Base-by-base conservation (phyloP, 2,888 invertebrate species). In the Rotaria socialis region DNA sequence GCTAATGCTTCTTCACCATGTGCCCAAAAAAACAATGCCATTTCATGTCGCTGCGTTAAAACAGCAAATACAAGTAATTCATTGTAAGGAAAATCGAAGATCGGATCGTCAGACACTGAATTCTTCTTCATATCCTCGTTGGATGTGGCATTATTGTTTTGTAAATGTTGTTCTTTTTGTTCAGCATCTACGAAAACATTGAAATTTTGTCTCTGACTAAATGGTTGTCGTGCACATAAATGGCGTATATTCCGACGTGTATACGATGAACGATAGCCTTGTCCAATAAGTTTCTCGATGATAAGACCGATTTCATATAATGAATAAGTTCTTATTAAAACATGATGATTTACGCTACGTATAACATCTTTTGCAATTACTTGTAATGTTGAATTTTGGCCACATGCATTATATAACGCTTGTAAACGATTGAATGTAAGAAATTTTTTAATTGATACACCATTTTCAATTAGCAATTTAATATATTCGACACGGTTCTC, bases 1-100 rank as follows among this genome's bases (percentile, higher is more conserved):
- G 87, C 87, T 52, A 87, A 74, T 35, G 84, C 80, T 55, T 87
- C 87, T 84, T 87, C 87, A 3, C 84, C 98, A 90, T 97, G 97
- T 88, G 96, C 95, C 98, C 98, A 99, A 96, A 99, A 96, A 43
- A 97, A 93, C 88, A 96, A 91, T 0, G 98, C 96, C 97, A 99
- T 96, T 91, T 96, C 95, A 90, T 98, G 97, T 3, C 98, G 93
- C 91, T 97, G 97, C 88, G 97, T 97, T 86, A 99, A 92, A 10
- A 99, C 97, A 56, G 98, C 96, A 98, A 99, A 99, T 91, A 97
- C 89, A 89, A 93, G 93, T 88, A 98, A 93, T 91, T 98, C 98
- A 91, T 96, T 97, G 92, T 97, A 98, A 0, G 98, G 98, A 92
- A 96, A 91, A 4, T 90, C 89, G 87, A 91, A 91, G 43, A 27